Evolutionary conservation across 2,888 invertebrate genomes (phyloP).

Genomic region (Amblyjoppa proteus): DNA sequence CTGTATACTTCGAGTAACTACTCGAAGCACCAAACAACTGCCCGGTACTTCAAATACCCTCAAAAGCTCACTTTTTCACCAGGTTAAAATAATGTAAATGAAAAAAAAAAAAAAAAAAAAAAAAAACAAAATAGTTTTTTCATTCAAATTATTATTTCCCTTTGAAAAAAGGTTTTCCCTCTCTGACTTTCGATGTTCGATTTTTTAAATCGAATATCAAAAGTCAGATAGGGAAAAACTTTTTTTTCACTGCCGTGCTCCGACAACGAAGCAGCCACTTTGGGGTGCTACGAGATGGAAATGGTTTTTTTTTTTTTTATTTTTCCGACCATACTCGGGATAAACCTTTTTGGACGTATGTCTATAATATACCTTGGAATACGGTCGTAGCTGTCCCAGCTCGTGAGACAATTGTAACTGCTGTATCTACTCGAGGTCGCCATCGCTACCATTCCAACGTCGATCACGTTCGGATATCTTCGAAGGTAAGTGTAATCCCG

Average conservation of each 20-base stretch:
- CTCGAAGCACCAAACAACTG: too few species aligned
- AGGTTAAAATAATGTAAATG: too few species aligned
- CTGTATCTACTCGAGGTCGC: conserved; percentile 92
- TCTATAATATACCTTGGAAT: conserved; percentile 91
- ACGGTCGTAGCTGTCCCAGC: conserved; percentile 96
- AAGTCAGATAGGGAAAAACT: not conserved
- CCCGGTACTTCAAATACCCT: too few species aligned
- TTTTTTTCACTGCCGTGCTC: not conserved
- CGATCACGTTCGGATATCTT: conserved; percentile 60
- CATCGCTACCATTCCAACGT: conserved; percentile 85
- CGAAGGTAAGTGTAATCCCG: conserved; percentile 46
- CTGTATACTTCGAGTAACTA: too few species aligned
- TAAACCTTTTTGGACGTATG: conserved; percentile 20
- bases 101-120: too few species aligned
- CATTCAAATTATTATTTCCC: too few species aligned
- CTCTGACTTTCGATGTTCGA: too few species aligned
- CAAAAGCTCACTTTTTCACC: too few species aligned
- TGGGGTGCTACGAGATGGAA: not conserved
- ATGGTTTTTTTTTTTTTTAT: not conserved
- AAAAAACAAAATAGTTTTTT: too few species aligned
- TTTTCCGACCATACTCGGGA: not conserved
- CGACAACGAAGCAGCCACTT: not conserved
- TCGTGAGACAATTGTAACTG: conserved; percentile 95
- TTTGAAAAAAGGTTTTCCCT: too few species aligned
- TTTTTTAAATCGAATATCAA: not conserved